phyloP scores from a whole-genome alignment of 2,888 invertebrate species.

The Ophioninae sp. region DNA sequence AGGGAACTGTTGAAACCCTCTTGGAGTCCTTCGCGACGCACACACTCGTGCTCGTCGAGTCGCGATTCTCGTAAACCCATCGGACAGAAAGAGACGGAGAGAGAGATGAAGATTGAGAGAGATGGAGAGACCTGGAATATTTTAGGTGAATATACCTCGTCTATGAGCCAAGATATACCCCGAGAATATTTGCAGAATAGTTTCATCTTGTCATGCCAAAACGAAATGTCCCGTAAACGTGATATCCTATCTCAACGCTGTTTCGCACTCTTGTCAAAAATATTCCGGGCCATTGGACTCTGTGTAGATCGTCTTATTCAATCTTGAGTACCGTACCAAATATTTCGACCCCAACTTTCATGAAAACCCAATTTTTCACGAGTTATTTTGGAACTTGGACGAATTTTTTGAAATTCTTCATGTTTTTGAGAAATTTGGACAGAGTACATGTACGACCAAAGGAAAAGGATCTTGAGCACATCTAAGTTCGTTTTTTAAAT shows the following conservation, averaged over 20 bases:
- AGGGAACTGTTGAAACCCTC: background rate
- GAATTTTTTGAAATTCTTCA: background rate
- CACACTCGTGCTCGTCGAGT: slow-evolving; percentile 4
- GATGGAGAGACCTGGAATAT: background rate
- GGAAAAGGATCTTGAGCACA: no score
- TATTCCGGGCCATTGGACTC: background rate
- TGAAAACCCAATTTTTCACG: background rate
- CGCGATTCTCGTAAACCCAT: background rate
- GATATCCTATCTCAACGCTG: background rate
- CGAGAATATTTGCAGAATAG: background rate
- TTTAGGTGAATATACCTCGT: background rate
- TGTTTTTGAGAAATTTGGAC: background rate
- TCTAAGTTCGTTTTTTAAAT: no score
- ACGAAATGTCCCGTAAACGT: background rate
- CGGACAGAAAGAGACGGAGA: background rate
- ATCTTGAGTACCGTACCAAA: background rate
- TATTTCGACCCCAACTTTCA: background rate
- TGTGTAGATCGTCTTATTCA: background rate
- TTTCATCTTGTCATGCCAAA: background rate
- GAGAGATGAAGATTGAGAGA: background rate
- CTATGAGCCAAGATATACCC: background rate
- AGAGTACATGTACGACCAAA: background rate
- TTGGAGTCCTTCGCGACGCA: background rate
- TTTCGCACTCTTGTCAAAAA: background rate
- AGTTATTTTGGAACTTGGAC: no score